A percentile compares a stretch with the other conserved stretches of the same genome.
Conservation (phyloP, 2,113 vertebrate genomes). For the Microtus ochrogaster region DNA sequence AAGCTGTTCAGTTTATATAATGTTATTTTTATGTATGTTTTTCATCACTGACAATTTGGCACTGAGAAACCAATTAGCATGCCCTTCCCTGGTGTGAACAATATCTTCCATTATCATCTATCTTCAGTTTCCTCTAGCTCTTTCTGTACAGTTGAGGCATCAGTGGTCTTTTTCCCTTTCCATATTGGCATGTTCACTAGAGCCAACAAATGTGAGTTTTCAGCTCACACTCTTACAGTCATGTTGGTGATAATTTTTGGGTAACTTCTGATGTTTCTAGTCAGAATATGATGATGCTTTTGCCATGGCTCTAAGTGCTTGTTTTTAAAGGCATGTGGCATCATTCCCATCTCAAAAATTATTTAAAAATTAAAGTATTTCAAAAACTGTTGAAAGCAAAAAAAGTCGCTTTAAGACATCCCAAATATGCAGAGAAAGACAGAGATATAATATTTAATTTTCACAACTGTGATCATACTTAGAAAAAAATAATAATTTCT, state of each 20-base stretch:
- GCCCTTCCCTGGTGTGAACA: neutral
- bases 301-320: neutral
- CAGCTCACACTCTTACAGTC: neutral
- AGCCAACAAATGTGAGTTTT: neutral
- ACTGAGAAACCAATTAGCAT: neutral
- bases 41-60: neutral
- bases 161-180: neutral
- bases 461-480: neutral
- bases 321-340: too few species aligned
- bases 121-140: too few species aligned
- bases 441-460: neutral
- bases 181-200: neutral
- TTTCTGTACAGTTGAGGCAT: neutral
- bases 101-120: neutral
- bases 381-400: neutral
- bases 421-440: neutral
- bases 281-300: neutral
- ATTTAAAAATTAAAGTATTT: neutral
- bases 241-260: neutral
- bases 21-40: neutral
- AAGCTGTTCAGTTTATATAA: neutral
- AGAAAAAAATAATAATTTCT: neutral
- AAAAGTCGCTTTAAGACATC: neutral
- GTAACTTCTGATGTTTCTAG: neutral
- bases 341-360: neutral